These are phyloP conservation scores for Spialia ferax DNA, from an alignment of 2,888 invertebrate species.

Conservation along the genomic window DNA sequence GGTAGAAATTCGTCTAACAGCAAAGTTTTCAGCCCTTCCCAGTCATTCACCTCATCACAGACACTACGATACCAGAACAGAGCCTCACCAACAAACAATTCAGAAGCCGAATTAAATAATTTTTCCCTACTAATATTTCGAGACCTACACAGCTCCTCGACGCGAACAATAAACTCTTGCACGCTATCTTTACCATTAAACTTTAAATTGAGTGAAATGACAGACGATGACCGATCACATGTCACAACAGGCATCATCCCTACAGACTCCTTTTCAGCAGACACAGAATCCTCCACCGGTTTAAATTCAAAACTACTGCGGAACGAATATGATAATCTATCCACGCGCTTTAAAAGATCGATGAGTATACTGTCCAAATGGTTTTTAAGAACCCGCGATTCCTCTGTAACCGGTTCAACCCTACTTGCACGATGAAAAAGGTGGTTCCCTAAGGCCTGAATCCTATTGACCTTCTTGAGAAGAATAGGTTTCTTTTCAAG, in stretches of 20 bases:
- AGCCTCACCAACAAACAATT: slow-evolving; percentile 12
- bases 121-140: background rate
- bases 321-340: background rate
- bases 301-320: slow-evolving; percentile 8
- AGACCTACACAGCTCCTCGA: background rate
- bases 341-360: background rate
- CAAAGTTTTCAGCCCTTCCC: slow-evolving; percentile 3
- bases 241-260: background rate
- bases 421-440: background rate
- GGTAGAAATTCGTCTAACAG: slow-evolving; percentile 9
- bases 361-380: background rate
- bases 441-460: background rate
- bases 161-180: background rate
- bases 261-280: slow-evolving; percentile 3
- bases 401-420: background rate
- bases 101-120: slow-evolving; percentile 11
- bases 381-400: background rate
- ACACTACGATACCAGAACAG: slow-evolving; percentile 11
- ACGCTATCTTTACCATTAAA: slow-evolving; percentile 9
- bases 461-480: background rate
- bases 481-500: background rate
- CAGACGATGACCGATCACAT: background rate
- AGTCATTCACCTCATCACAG: background rate
- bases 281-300: background rate
- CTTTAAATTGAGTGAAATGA: background rate